Base-by-base conservation (phyloP, 2,113 vertebrate species). In the Phoenicopterus ruber region DNA sequence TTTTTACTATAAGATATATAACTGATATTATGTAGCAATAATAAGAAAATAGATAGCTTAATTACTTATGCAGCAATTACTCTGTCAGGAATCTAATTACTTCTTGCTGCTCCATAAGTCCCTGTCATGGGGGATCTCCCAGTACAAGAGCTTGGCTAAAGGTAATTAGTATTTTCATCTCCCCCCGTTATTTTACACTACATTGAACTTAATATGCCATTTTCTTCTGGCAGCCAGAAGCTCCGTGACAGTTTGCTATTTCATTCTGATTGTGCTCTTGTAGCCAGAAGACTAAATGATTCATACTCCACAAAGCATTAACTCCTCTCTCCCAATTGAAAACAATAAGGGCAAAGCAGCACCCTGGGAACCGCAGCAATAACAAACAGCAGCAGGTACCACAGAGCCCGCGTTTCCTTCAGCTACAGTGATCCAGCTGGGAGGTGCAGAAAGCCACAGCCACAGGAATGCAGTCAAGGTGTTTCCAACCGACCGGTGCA, bases 81-180 rank as follows among this genome's bases (percentile, higher is more conserved):
- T 91, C 50, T 79, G 65, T 61, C 91, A 96, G 46, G 65, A 86
- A 79, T 69, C 61, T 95, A 95, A 94, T 95, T 96, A 79, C 34
- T 76, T 84, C 44, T 82, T 92, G 36, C 50, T 93, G 42, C 55
- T 95, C 42, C n/a, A 4, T 81, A 93, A 91, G 57, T 76, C 70
- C 40, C 86, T 94, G 77, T 96, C 81, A 62, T 14, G 32, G 14
- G 34, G 46, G 29, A 85, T 84, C 31, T 82, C 29, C 40, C 7
- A 69, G 54, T 58, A 69, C 44, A 82, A 84, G 25, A 28, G 15
- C 52, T 22, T 76, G 81, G 34, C 34, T 82, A 84, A 94, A 92
- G 25, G 47, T 82, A 89, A 94, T 96, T 95, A 92, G 72, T 82
- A 61, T 91, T 92, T 94, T 86, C 57, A 71, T 47, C 24, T 78